Evolutionary conservation across 2,888 invertebrate species (phyloP), one percentile per base, ranked within the genome.

Genomic region (Perdita meconis): DNA sequence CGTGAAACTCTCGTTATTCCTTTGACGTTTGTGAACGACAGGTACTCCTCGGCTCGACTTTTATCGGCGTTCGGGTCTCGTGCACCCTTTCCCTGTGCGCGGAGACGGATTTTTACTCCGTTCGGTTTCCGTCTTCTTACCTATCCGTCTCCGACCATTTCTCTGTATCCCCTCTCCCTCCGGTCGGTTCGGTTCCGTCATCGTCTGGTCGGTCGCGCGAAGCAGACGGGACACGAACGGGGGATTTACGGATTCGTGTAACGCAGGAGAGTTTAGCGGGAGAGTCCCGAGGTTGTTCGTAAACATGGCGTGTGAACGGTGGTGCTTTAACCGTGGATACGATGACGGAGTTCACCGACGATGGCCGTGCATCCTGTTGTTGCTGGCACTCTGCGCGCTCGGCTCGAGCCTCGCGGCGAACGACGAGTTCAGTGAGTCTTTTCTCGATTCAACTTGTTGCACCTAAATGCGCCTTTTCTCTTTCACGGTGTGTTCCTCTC

Each of bases 271-370:
- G 66, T 80, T 64, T 57, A 66, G 51, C 81, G 47, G 47, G 8
- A 12, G 47, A n/a, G n/a, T n/a, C n/a, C n/a, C n/a, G 19, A 47
- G 47, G 19, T 47, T 47, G 10, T 47, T 47, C 70, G 79, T 78
- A 85, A 82, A 76, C 80, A 87, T 87, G 87, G 87, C 87, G 87
- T 82, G 84, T 83, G 83, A 86, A 81, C 86, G 78, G 70, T 84
- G 85, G 85, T 87, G 86, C 81, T 83, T 82, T 61, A 78, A 83
- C 67, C 78, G 82, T 75, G 82, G 70, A 51, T 80, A 71, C 76
- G 30, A 30, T 30, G 75, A 42, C 51, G 65, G 66, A 66, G 69
- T 70, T 66, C 36, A n/a, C n/a, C 63, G 67, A 44, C 61, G 59
- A 71, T 71, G 66, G 56, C 67, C 65, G 60, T 64, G 40, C 60